Evolutionary conservation across 2,797 vertebrate species (phyloP).

Genomic region (Notolabrus celidotus): DNA sequence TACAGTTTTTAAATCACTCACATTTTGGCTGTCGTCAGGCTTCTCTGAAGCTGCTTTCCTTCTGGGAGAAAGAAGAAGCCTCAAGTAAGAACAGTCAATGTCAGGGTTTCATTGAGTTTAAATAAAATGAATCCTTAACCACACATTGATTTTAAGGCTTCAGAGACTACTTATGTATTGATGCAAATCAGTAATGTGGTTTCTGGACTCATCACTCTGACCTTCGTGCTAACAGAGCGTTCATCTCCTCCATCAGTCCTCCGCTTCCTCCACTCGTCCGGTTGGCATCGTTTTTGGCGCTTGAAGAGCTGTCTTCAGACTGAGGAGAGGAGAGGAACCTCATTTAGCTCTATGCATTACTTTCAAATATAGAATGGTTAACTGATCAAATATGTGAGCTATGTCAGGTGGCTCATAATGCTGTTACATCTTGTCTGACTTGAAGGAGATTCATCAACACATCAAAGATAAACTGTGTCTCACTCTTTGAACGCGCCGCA

Average conservation of each 20-base stretch:
- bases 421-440: too few relatives aligned
- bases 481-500: conserved; percentile 95
- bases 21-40: conserved; percentile 95
- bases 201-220: conserved; percentile 70
- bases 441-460: conserved; percentile 15
- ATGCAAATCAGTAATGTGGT: conserved; percentile 12
- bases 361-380: neutral
- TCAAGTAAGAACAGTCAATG: conserved; percentile 50
- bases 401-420: conserved; percentile 1
- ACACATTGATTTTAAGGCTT: conserved; percentile 23
- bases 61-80: conserved; percentile 83
- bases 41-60: conserved; percentile 97
- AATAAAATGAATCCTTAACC: neutral
- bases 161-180: neutral
- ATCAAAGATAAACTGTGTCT: conserved; percentile 34
- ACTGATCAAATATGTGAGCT: neutral
- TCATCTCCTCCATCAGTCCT: conserved; percentile 99
- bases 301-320: conserved; percentile 89
- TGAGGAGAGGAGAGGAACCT: conserved; percentile 60
- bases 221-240: conserved; percentile 97
- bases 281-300: conserved; percentile 91
- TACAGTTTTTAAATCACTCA: conserved; percentile 77
- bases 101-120: neutral
- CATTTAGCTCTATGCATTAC: neutral
- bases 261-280: conserved; percentile 94